Base-by-base conservation (phyloP, 2,113 vertebrate genomes). In the Cairina moschata region DNA sequence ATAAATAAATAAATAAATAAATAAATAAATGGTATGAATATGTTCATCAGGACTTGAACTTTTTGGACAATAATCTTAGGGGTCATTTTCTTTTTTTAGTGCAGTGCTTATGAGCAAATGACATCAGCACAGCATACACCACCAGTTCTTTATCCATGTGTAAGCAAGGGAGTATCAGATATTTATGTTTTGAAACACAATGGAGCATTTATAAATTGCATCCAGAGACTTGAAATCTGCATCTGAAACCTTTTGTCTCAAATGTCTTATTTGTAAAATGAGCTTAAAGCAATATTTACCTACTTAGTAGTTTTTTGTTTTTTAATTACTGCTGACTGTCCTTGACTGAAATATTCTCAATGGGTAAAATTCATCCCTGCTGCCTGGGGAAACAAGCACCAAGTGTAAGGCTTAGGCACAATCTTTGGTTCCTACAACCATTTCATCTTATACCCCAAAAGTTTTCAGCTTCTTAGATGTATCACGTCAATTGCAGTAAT, bases 221-320 rank as follows among this genome's bases (percentile, higher is more conserved):
- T 3, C 31, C 75, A 52, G 78, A 91, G 72, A 80, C 23, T 75
- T 42, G 66, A 59, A 54, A 72, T 67, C 73, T 71, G 67, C 74
- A 32, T 68, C 75, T 76, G 67, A 91, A 85, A 40, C 31, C 75
- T 73, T 92, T 77, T 74, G 79, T 95, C 80, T 88, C 65, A 14
- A 81, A 32, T 7, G 8, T 11, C 42, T 55, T 25, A 7, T 42
- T 74, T 72, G 59, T 38, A 72, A 93, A 44, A 96, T 11, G 21
- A 90, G 52, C 72, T 85, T 81, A 68, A 78, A 86, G 75, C 42
- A 77, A 78, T 71, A 38, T 83, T 96, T 94, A 93, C 48, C 65
- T 81, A 32, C 79, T 85, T 91, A n/a, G 56, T 68, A 55, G 22
- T 65, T 90, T 86, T 58, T 38, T 74, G 46, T 17, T 55, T 7